Evolutionary conservation across 2,888 invertebrate genomes (phyloP).

Genomic region (Epistrophella euchroma): DNA sequence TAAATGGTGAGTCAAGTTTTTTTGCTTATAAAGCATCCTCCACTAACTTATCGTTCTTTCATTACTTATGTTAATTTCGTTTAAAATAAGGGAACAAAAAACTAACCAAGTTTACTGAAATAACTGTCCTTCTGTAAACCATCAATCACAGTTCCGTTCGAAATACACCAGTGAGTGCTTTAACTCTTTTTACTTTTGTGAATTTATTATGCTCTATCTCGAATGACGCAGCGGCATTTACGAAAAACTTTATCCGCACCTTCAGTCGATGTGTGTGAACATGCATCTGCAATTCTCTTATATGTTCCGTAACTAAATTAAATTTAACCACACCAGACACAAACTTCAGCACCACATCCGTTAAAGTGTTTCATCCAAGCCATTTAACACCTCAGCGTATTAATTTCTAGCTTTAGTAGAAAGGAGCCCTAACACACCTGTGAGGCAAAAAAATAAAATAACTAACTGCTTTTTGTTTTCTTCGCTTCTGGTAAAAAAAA

Average conservation of each 20-base stretch:
- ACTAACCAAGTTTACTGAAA: not conserved
- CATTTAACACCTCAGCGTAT: conserved; percentile 52
- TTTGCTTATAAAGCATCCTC: too few relatives aligned
- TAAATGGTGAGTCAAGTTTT: too few relatives aligned
- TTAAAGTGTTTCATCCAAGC: conserved; percentile 8
- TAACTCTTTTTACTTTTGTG: not conserved
- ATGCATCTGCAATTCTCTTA: conserved; percentile 62
- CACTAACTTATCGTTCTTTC: not conserved
- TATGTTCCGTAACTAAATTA: conserved; percentile 57
- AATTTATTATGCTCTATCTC: conserved; percentile 27
- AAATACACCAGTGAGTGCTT: not conserved
- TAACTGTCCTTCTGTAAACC: conserved; percentile 4
- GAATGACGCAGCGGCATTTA: conserved; percentile 40
- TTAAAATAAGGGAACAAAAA: not conserved
- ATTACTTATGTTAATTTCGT: not conserved
- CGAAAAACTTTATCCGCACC: conserved; percentile 25
- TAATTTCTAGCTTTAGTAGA: conserved; percentile 53
- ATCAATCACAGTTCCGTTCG: conserved; percentile 19
- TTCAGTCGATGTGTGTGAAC: conserved; percentile 41
- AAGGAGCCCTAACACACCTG: conserved; percentile 34
- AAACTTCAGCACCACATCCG: conserved; percentile 47
- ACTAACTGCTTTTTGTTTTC: conserved; percentile 10
- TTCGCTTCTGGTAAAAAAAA: not conserved
- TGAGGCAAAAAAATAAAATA: conserved; percentile 4
- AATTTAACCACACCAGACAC: conserved; percentile 58